phyloP scores from a whole-genome alignment of 2,888 invertebrate species.

The Alloscopus bannaensis region DNA sequence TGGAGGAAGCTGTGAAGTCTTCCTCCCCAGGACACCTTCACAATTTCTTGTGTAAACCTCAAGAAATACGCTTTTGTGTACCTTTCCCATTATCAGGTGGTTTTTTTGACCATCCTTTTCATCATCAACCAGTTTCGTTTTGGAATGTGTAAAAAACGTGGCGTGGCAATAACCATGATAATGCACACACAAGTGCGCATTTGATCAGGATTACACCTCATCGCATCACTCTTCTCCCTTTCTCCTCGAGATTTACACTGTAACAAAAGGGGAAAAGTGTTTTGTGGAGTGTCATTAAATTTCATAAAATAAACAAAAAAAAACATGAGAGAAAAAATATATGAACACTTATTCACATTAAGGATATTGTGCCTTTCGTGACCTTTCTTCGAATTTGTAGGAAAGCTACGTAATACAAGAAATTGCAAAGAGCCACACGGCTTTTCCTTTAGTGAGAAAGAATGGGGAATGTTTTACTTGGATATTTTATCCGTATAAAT shows the following conservation, averaged over 20 bases:
- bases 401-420: no score
- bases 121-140: not conserved
- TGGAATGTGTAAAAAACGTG: not conserved
- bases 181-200: constrained; percentile 17
- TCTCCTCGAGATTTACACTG: not conserved
- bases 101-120: not conserved
- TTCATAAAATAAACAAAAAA: constrained; percentile 1
- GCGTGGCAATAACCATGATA: not conserved
- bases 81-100: not conserved
- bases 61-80: constrained; percentile 20
- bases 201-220: constrained; percentile 28
- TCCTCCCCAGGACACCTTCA: no score
- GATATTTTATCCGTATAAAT: constrained; percentile 50
- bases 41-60: no score
- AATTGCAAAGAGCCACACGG: no score
- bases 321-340: not conserved
- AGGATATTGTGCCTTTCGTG: constrained; percentile 23
- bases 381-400: constrained; percentile 27
- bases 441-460: constrained; percentile 11
- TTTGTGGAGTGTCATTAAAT: constrained; percentile 8
- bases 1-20: no score
- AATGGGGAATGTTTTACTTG: constrained; percentile 25
- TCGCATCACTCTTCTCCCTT: constrained; percentile 5
- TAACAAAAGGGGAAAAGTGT: not conserved
- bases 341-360: not conserved